phyloP scores from a whole-genome alignment of 1,140 invertebrate genomes.

The Tetragonula clypearis region DNA sequence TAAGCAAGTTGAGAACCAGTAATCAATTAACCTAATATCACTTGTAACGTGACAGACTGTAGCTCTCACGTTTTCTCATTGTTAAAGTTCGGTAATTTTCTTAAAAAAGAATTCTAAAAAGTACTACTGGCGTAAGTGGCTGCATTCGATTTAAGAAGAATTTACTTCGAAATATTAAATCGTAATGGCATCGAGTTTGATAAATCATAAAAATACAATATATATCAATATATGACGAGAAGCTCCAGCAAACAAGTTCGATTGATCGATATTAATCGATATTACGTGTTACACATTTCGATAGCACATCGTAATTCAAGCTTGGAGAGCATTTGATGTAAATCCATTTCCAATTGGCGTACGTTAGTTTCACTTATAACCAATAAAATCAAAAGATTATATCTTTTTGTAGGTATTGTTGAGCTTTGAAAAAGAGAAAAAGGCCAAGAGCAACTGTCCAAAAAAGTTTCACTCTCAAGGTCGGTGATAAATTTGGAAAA shows the following conservation, averaged over 20 bases:
- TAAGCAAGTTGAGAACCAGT: constrained; percentile 28
- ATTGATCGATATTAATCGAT: constrained; percentile 30
- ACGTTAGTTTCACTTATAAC: not conserved
- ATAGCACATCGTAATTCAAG: not conserved
- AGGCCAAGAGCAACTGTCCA: not conserved
- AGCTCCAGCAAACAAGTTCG: not conserved
- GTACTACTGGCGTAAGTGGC: not conserved
- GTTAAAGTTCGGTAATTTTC: not conserved
- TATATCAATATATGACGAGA: not conserved
- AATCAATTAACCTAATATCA: not conserved
- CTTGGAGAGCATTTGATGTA: not conserved
- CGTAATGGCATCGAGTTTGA: not conserved
- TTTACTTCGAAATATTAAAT: not conserved
- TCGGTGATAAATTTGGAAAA: not conserved
- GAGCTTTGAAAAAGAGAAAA: not conserved
- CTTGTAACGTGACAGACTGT: not conserved
- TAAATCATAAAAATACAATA: not conserved
- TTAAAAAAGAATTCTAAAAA: not conserved
- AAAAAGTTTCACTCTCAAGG: not conserved
- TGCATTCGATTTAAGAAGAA: not conserved
- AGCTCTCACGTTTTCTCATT: not conserved
- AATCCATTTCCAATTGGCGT: not conserved
- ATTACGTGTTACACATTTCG: not conserved
- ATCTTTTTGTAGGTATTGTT: constrained; percentile 5
- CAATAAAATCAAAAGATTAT: constrained; percentile 10